These are phyloP conservation scores for Albula goreensis DNA, from an alignment of 2,113 vertebrate genomes.

Conservation along the genomic window DNA sequence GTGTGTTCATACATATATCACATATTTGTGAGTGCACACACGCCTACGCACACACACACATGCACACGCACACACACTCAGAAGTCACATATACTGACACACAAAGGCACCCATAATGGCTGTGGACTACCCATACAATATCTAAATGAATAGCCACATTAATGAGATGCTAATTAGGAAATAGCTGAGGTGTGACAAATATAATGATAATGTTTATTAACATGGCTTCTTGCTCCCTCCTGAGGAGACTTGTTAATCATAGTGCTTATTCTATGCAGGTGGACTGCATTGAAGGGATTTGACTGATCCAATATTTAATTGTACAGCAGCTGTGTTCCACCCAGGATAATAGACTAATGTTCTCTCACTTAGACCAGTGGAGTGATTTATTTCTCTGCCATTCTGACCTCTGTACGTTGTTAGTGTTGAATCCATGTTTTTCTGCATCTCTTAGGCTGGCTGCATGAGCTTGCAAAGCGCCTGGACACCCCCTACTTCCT, in stretches of 20 bases:
- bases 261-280: not conserved
- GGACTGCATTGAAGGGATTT: not conserved
- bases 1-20: too few species aligned
- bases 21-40: not conserved
- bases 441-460: constrained; percentile 66
- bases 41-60: constrained; percentile 14
- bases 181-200: not conserved
- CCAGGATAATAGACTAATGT: not conserved
- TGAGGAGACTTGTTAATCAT: not conserved
- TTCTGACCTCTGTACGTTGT: not conserved
- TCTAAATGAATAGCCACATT: not conserved
- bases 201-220: not conserved
- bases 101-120: not conserved
- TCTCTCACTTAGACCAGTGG: not conserved
- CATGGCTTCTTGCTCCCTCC: not conserved
- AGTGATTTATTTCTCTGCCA: not conserved
- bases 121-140: not conserved
- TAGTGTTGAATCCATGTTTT: too few species aligned
- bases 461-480: constrained; percentile 76
- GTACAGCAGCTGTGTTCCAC: not conserved
- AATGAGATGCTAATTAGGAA: not conserved
- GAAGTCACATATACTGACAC: not conserved
- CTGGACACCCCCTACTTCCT: constrained; percentile 71
- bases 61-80: constrained; percentile 12
- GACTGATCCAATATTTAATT: not conserved